Conservation (phyloP, 1,140 invertebrate species). For the Scylla paramamosain region DNA sequence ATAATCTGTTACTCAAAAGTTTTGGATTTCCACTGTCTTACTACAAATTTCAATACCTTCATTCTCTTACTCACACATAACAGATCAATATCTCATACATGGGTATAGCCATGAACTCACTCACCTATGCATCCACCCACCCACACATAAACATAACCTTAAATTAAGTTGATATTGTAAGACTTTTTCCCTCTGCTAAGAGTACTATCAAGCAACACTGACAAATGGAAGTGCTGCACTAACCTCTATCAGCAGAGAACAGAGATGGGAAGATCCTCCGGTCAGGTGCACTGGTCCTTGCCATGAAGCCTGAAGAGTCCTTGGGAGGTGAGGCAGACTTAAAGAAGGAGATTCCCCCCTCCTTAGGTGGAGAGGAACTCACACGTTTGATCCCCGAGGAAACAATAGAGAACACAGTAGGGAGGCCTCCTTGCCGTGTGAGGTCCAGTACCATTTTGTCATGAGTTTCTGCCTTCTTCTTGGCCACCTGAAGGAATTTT, state of each 20-base stretch:
- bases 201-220: too few relatives aligned
- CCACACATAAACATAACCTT: too few relatives aligned
- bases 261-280: slow-evolving; percentile 43
- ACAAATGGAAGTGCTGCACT: background rate
- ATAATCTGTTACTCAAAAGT: too few relatives aligned
- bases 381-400: slow-evolving; percentile 70
- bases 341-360: slow-evolving; percentile 70
- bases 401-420: slow-evolving; percentile 63
- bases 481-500: slow-evolving; percentile 44
- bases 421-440: slow-evolving; percentile 60
- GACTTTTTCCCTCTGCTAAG: too few relatives aligned
- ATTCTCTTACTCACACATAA: too few relatives aligned
- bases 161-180: too few relatives aligned
- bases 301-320: slow-evolving; percentile 44
- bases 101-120: too few relatives aligned
- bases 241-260: slow-evolving; percentile 49
- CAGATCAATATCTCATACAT: too few relatives aligned
- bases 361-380: slow-evolving; percentile 65
- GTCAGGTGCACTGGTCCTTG: slow-evolving; percentile 37
- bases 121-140: too few relatives aligned
- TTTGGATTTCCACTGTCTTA: too few relatives aligned
- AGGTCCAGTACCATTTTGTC: slow-evolving; percentile 71
- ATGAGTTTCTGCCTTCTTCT: slow-evolving; percentile 66
- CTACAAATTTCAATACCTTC: too few relatives aligned
- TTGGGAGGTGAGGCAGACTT: slow-evolving; percentile 67